Evolutionary conservation across 2,888 invertebrate species (phyloP), one percentile per base, ranked within the genome.

Genomic region (Neoitamus cyanurus): DNA sequence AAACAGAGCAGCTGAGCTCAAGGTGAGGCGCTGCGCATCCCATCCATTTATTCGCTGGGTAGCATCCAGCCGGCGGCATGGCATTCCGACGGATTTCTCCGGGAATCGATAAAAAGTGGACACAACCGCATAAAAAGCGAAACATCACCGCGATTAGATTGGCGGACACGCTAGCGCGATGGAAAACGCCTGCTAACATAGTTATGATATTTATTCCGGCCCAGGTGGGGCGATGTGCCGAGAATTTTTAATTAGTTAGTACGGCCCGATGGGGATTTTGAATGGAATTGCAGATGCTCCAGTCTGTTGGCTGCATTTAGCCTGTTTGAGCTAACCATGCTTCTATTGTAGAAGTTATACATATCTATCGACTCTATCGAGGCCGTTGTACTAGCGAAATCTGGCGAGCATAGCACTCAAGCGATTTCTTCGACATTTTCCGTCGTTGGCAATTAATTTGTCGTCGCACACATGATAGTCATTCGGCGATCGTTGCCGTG

Each of bases 131-230:
- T 58, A 58, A 58, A 58, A 58, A 58, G 58, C 58, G 15, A 58
- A 58, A 58, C 25, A 58, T 15, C 25, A 9, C 25, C 9, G 20
- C 58, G 58, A 58, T 58, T 58, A 58, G 25, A 58, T 58, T 58
- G 20, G 58, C 7, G 25, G 11, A 58, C 25, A 58, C 2, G 58
- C 20, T 58, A 42, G 42, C 75, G 42, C 75, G 75, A 25, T 73
- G 73, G 36, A 42, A 75, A 42, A 42, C 20, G 75, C 75, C 73
- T 75, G 42, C 28, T 75, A 75, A 75, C 42, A 20, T 75, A 25
- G 75, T 75, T 11, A 70, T 28, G 36, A 42, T 75, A 42, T 42
- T 75, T 75, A 75, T 75, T 75, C 75, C 28, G n/a, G 75, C 25
- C 30, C 75, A 75, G 42, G 73, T 73, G 28, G 28, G 42, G 20